Evolutionary conservation across 2,113 vertebrate species (phyloP).

Genomic region (Aegithalos caudatus): DNA sequence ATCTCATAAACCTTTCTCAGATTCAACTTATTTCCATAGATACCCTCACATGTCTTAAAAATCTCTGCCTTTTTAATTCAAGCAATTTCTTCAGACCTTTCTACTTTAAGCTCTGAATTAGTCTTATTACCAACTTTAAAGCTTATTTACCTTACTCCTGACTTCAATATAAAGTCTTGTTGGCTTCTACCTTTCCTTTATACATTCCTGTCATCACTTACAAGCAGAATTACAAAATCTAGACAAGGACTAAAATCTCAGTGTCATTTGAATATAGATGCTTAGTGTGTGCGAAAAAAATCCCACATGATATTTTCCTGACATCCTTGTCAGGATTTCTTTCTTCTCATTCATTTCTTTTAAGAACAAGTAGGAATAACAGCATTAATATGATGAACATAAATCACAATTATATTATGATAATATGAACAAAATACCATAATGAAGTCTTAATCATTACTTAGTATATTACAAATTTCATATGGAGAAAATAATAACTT

Average conservation of each 20-base stretch:
- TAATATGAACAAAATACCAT: conserved; percentile 56
- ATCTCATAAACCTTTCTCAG: background rate
- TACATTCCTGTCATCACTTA: background rate
- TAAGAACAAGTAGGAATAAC: conserved; percentile 19
- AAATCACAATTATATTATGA: conserved; percentile 59
- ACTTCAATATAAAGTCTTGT: background rate
- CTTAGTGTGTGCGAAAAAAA: background rate
- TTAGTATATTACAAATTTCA: conserved; percentile 64
- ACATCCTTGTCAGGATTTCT: background rate
- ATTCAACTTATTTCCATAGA: background rate
- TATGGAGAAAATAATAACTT: conserved; percentile 65
- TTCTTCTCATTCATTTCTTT: background rate
- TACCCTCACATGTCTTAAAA: background rate
- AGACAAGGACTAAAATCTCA: background rate
- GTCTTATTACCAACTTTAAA: background rate
- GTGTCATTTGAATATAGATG: background rate
- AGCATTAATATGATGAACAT: conserved; percentile 55
- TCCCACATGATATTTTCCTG: background rate
- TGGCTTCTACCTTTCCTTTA: background rate
- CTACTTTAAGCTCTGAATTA: background rate
- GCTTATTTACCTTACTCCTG: background rate
- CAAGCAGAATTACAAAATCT: background rate
- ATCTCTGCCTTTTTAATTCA: background rate
- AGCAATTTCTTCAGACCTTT: background rate
- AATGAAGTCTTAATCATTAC: conserved; percentile 69